phyloP scores from a whole-genome alignment of 2,797 vertebrate species.

The Sciurus carolinensis region DNA sequence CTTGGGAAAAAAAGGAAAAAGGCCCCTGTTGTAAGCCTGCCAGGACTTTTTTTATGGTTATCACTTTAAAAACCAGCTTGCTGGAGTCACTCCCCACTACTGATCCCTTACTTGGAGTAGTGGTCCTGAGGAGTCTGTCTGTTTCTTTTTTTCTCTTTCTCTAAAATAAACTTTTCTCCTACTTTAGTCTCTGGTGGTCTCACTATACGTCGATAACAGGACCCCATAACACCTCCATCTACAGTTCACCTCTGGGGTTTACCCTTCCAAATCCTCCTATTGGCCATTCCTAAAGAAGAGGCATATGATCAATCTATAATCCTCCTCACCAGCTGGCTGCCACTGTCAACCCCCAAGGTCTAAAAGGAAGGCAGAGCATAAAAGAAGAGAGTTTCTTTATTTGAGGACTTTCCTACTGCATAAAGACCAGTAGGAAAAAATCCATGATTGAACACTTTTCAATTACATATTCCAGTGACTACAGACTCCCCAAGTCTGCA shows the following conservation, averaged over 20 bases:
- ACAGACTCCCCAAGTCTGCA: neutral
- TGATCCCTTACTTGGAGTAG: no score
- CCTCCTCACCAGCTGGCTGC: neutral
- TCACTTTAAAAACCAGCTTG: no score
- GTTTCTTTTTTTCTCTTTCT: no score
- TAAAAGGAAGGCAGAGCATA: neutral
- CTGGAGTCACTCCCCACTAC: no score
- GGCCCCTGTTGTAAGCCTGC: no score
- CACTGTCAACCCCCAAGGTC: neutral
- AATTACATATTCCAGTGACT: neutral
- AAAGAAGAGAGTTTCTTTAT: neutral
- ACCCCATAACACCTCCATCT: neutral
- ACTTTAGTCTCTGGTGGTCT: no score
- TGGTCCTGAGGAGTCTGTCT: no score
- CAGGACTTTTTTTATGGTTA: no score
- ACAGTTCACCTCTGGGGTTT: neutral
- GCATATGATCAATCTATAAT: neutral
- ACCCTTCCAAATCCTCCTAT: neutral
- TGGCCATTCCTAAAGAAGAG: neutral
- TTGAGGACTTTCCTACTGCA: neutral
- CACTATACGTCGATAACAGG: no score
- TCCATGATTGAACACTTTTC: neutral
- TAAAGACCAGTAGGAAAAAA: neutral
- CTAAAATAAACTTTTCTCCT: no score
- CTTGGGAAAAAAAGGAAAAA: no score